A percentile compares a stretch with the other conserved stretches of the same genome.
phyloP scores from a whole-genome alignment of 2,113 vertebrate species.

The Boulengeromyrus knoepffleri region DNA sequence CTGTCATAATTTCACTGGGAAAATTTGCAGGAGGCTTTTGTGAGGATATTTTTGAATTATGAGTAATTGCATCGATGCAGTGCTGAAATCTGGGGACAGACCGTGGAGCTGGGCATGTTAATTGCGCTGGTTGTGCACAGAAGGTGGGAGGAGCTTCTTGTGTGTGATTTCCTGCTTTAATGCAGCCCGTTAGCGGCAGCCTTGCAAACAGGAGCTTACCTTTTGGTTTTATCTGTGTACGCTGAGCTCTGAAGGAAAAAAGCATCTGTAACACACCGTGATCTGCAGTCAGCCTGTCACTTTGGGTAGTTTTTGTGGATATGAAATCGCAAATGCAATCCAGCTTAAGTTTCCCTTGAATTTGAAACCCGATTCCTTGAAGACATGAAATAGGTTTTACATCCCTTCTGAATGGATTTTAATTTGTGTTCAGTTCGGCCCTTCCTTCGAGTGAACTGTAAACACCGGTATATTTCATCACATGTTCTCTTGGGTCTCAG shows the following conservation, averaged over 20 bases:
- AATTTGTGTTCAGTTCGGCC: neutral
- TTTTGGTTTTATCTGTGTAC: neutral
- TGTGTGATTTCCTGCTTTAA: neutral
- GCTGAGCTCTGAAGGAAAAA: neutral
- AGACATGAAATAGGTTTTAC: neutral
- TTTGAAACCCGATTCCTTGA: neutral
- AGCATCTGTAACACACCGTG: neutral
- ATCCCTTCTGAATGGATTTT: neutral
- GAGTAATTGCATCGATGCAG: neutral
- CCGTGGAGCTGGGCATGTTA: neutral
- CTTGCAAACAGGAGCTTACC: neutral
- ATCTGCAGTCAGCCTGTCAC: neutral
- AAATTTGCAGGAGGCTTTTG: slow-evolving; percentile 1
- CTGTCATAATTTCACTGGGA: slow-evolving; percentile 11
- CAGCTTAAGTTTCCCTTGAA: neutral
- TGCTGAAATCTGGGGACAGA: neutral
- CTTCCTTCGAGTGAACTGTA: neutral
- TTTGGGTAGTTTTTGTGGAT: neutral
- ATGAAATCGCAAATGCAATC: neutral
- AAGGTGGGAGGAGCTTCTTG: neutral
- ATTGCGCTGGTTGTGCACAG: neutral
- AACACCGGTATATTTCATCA: neutral
- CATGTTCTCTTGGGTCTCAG: neutral
- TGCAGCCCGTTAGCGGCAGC: neutral
- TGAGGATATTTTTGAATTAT: neutral